Evolutionary conservation across 2,113 vertebrate species (phyloP).

Genomic region (Pteropus alecto): DNA sequence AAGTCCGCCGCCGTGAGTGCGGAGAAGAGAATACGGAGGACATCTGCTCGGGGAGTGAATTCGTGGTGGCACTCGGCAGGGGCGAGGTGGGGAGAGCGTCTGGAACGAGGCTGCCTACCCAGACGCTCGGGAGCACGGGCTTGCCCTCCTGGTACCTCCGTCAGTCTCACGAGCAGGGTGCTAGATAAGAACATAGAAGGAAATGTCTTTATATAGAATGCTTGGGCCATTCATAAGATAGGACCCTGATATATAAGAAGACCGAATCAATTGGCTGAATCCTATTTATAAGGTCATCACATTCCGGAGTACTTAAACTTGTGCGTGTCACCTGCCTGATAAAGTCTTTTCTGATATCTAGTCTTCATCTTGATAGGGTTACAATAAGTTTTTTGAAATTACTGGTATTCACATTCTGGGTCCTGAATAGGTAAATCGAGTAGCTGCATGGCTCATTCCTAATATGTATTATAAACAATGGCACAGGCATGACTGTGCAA

Average conservation of each 20-base stretch:
- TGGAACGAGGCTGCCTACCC: background rate
- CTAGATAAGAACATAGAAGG: background rate
- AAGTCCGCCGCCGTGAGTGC: background rate
- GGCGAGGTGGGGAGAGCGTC: background rate
- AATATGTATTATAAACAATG: background rate
- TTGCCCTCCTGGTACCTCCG: too few relatives aligned
- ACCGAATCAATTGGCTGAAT: background rate
- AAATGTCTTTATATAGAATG: background rate
- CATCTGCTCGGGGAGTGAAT: background rate
- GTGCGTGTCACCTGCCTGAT: background rate
- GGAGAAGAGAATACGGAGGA: background rate
- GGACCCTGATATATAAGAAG: background rate
- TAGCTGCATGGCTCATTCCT: background rate
- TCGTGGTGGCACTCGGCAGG: background rate
- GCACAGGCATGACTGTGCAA: slow-evolving; percentile 39
- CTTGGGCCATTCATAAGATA: background rate
- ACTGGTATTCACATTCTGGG: background rate
- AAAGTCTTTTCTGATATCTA: background rate
- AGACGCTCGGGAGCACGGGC: background rate
- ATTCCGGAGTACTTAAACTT: background rate
- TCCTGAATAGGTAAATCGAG: background rate
- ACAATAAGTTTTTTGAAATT: background rate
- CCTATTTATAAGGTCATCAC: background rate
- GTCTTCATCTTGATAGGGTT: background rate
- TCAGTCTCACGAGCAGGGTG: background rate